Evolutionary conservation across 2,888 invertebrate species (phyloP), one percentile per base, ranked within the genome.

Genomic region (Hymenopus coronatus): DNA sequence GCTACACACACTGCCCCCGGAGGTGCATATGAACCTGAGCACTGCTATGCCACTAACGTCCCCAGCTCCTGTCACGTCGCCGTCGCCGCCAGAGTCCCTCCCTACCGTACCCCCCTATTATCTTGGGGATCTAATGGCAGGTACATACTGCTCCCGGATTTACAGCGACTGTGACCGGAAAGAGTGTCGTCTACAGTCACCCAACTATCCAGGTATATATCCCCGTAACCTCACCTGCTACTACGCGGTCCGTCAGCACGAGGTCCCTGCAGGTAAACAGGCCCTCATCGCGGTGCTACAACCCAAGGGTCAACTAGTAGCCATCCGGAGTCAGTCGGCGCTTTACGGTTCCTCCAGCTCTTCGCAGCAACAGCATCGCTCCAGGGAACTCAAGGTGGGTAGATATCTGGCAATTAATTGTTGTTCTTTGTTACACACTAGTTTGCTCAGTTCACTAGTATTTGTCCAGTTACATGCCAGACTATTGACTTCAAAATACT

Each of bases 211-310:
- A 46, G 98, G 98, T 91, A 96, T 98, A 91, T 98, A 98, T 94
- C 98, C 98, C 6, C 95, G 98, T 91, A 98, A 98, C 93, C 95
- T 98, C 92, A 98, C 98, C 90, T 99, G 99, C 93, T 98, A 98
- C 94, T 99, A 97, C 93, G 97, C 98, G 84, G 97, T 98, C 89
- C 94, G 97, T 91, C 96, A 96, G 92, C 97, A 97, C 93, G 97
- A 97, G 93, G 96, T 97, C 92, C 97, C 98, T 90, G 95, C 96
- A 92, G 98, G 98, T 91, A 97, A 97, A 94, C 97, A 97, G 93
- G 98, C 98, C 40, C 94, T 98, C 92, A 97, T 98, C 92, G 96
- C 97, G 90, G 97, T 98, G 86, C 95, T 96, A 92, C 98, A 98
- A 93, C 96, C 96, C 83, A 97, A 97, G 92, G 97, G 97, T 85